phyloP scores from a whole-genome alignment of 2,797 vertebrate genomes.

The Yasuhikotakia modesta region DNA sequence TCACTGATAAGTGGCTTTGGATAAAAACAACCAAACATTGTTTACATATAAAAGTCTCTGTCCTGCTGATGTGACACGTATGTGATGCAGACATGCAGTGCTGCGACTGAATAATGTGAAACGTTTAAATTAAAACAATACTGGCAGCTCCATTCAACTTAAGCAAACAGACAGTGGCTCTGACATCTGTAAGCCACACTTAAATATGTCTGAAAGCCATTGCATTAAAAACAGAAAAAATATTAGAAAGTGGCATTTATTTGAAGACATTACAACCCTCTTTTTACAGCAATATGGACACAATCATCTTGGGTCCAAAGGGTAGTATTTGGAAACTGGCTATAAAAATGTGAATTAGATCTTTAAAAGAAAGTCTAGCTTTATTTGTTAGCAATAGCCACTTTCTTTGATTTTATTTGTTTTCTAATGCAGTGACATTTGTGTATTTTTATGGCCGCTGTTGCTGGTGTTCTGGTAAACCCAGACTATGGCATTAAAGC shows the following conservation, averaged over 20 bases:
- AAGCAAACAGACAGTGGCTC: not conserved
- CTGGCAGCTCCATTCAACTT: not conserved
- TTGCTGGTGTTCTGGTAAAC: not conserved
- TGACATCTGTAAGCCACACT: not conserved
- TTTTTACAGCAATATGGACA: too few species aligned
- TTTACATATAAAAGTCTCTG: not conserved
- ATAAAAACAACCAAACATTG: not conserved
- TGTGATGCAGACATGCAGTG: not conserved
- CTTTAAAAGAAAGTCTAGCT: too few species aligned
- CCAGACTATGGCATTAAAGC: not conserved
- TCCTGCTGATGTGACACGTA: not conserved
- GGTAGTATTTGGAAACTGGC: too few species aligned
- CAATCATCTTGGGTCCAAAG: too few species aligned
- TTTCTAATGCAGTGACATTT: not conserved
- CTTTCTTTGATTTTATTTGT: too few species aligned
- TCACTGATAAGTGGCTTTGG: not conserved
- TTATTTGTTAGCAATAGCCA: too few species aligned
- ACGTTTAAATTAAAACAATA: conserved; percentile 1
- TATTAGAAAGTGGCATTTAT: too few species aligned
- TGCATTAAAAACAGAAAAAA: too few species aligned
- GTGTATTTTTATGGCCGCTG: not conserved
- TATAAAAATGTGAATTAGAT: too few species aligned
- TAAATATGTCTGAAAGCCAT: not conserved
- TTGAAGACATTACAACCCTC: too few species aligned
- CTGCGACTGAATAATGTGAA: not conserved